phyloP scores from a whole-genome alignment of 2,888 invertebrate genomes.

The Clivina fossor region DNA sequence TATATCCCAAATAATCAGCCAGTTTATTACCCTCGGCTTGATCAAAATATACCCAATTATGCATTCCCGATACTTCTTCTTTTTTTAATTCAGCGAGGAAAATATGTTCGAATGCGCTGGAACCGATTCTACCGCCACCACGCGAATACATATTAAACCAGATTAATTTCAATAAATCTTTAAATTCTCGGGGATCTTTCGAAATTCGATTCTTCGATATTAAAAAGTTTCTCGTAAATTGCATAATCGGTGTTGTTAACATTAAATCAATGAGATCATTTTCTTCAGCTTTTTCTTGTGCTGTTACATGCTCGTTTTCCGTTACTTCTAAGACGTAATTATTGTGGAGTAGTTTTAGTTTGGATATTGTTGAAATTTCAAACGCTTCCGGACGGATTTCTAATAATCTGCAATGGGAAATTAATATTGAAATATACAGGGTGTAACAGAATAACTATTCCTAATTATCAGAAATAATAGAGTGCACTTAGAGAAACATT shows the following conservation, averaged over 20 bases:
- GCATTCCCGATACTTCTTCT: conserved; percentile 77
- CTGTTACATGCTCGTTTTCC: conserved; percentile 75
- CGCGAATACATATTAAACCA: conserved; percentile 86
- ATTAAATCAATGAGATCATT: conserved; percentile 77
- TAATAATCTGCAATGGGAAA: conserved; percentile 65
- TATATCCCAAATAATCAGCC: conserved; percentile 78
- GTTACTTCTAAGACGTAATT: conserved; percentile 80
- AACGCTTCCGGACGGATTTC: conserved; percentile 63
- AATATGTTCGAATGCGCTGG: conserved; percentile 91
- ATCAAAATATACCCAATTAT: conserved; percentile 88
- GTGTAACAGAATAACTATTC: too few species aligned
- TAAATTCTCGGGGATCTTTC: conserved; percentile 68
- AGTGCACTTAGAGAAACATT: too few species aligned
- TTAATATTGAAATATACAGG: too few species aligned
- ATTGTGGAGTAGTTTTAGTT: conserved; percentile 73
- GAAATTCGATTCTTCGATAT: conserved; percentile 63
- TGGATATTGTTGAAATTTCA: conserved; percentile 72
- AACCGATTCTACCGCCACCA: conserved; percentile 75
- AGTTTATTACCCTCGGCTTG: conserved; percentile 71
- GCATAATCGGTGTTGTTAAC: conserved; percentile 75
- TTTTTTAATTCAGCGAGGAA: conserved; percentile 85
- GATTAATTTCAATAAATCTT: conserved; percentile 69
- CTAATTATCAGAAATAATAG: too few species aligned
- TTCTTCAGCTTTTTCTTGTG: conserved; percentile 76
- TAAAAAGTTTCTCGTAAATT: conserved; percentile 67